Base-by-base conservation (phyloP, 2,888 invertebrate species). In the Drosophila algonquin region DNA sequence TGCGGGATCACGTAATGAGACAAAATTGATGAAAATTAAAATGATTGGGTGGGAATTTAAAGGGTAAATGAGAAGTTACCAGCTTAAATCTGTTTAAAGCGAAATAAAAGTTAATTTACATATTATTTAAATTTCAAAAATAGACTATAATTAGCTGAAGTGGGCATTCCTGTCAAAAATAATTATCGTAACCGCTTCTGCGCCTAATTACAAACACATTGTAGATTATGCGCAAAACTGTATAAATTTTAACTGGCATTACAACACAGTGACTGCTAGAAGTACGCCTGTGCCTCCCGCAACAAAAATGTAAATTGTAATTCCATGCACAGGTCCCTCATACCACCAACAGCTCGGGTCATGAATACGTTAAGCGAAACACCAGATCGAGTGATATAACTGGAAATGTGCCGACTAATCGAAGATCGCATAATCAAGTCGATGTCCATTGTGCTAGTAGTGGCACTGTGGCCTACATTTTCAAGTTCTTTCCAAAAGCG, bases 391-490 rank as follows among this genome's bases (percentile, higher is more conserved):
- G 18, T 47, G 24, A 69, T 48, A 47, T 58, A 54, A 56, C 51
- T 48, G 16, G 10, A 54, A 55, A 54, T 44, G 53, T 47, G 14
- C 18, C 30, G 10, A 9, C 21, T 14, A n/a, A 6, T 40, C 14
- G 16, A 9, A 35, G 18, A 56, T 48, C 47, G 3, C 67, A 48
- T 64, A 54, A 65, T 48, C 65, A 24, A n/a, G 40, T 63, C 47
- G 52, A 24, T 47, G 40, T 47, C 21, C 46, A 51, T 14, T 12
- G 53, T 46, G 45, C 24, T 54, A 54, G 51, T 70, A 55, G 50
- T 61, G 1, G 24, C 40, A 46, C 48, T 55, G 50, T 72, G 73
- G 50, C 71, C 71, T 58, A 72, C 58, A 55, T 72, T 69, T 63
- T 72, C 74, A 54, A 58, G 58, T 73, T 63, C 57, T 63, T 50